These are phyloP conservation scores for Hepsetus odoe DNA, from an alignment of 2,113 vertebrate species.

Conservation along the genomic window DNA sequence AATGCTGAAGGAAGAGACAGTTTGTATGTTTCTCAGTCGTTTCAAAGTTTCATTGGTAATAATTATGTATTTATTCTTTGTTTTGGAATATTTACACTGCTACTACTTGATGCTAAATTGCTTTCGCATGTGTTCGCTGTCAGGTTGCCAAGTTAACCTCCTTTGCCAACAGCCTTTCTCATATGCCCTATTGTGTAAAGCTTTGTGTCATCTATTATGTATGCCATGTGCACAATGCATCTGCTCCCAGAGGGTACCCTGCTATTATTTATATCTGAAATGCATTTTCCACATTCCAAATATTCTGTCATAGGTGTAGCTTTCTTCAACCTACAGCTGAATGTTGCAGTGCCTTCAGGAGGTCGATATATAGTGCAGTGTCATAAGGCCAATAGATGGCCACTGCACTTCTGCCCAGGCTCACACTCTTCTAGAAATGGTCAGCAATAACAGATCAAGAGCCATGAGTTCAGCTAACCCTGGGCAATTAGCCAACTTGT, in stretches of 20 bases:
- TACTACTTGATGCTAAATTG: not conserved
- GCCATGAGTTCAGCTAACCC: conserved; percentile 9
- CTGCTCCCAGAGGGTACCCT: not conserved
- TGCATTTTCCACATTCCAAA: not conserved
- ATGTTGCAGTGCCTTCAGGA: not conserved
- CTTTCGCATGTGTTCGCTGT: not conserved
- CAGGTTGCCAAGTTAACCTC: not conserved
- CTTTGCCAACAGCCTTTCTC: not conserved
- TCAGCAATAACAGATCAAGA: not conserved
- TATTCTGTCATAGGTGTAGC: not conserved
- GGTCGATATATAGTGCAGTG: not conserved
- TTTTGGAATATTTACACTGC: not conserved
- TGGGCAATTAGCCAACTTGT: not conserved
- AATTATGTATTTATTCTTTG: too few species aligned
- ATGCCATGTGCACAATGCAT: not conserved
- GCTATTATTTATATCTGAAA: not conserved
- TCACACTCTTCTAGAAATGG: too few species aligned
- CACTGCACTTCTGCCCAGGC: not conserved
- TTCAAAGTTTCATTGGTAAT: too few species aligned
- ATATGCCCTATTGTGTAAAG: not conserved
- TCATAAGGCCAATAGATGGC: not conserved
- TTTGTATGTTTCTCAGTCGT: too few species aligned
- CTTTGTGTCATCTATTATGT: not conserved
- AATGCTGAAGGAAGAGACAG: too few species aligned
- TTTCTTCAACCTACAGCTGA: not conserved